A percentile compares a stretch with the other conserved stretches of the same genome.
These are phyloP conservation scores for Punctoribates punctum DNA, from an alignment of 2,888 invertebrate species.

Conservation along the genomic window DNA sequence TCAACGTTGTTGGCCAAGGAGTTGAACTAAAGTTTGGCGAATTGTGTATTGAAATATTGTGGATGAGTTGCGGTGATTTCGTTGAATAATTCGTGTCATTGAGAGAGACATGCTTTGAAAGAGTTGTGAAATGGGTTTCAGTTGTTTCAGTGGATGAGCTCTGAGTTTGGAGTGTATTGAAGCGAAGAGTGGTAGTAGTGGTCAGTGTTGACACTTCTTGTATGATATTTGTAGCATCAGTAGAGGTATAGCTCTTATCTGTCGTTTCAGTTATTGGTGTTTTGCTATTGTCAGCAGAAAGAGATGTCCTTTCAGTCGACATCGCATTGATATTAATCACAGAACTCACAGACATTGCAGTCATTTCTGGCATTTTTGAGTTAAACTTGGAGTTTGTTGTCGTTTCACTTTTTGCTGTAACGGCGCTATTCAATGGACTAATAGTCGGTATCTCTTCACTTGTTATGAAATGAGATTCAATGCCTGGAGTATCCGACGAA, in stretches of 20 bases:
- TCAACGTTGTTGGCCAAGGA: too few relatives aligned
- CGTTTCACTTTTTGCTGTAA: slow-evolving; percentile 22
- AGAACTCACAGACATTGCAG: background rate
- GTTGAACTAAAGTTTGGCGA: background rate
- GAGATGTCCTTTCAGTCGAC: background rate
- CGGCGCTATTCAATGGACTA: slow-evolving; percentile 4
- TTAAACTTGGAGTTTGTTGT: background rate
- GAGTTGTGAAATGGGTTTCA: background rate
- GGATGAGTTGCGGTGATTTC: background rate
- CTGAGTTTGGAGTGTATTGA: background rate
- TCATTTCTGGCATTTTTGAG: slow-evolving; percentile 26
- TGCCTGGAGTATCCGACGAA: too few relatives aligned
- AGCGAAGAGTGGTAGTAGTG: slow-evolving; percentile 9
- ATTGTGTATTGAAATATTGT: background rate
- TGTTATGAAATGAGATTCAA: too few relatives aligned
- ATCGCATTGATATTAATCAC: slow-evolving; percentile 30
- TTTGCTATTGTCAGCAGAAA: slow-evolving; percentile 18
- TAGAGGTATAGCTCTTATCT: slow-evolving; percentile 1
- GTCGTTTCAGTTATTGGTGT: background rate
- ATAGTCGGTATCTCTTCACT: background rate
- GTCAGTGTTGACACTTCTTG: background rate
- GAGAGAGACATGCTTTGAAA: background rate
- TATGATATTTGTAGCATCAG: background rate
- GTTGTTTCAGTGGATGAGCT: background rate
- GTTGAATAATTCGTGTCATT: background rate